These are phyloP conservation scores for Apodemia duryi DNA, from an alignment of 2,888 invertebrate genomes.

Conservation along the genomic window DNA sequence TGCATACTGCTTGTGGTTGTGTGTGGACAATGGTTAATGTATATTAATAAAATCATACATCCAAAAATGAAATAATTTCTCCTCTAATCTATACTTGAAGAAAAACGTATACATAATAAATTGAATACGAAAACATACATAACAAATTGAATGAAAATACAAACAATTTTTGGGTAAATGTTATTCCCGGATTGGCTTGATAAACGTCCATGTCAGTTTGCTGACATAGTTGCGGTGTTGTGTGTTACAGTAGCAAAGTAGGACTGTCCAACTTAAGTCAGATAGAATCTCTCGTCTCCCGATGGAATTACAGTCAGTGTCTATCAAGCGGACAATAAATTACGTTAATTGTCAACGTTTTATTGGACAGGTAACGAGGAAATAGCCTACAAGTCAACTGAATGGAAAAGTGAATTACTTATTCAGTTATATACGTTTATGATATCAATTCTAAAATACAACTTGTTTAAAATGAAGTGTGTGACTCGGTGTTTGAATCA, in stretches of 20 bases:
- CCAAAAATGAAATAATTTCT: too few species aligned
- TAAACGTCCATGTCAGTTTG: slow-evolving; percentile 4
- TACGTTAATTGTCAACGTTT: slow-evolving; percentile 52
- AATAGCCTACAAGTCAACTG: slow-evolving; percentile 34
- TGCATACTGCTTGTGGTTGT: too few species aligned
- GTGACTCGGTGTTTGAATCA: too few species aligned
- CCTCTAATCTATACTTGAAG: too few species aligned
- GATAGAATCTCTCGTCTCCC: slow-evolving; percentile 25
- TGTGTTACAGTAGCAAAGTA: not conserved
- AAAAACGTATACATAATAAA: too few species aligned
- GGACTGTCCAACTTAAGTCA: slow-evolving; percentile 18
- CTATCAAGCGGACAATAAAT: slow-evolving; percentile 50
- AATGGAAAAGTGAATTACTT: slow-evolving; percentile 27
- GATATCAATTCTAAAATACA: not conserved
- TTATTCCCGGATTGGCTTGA: not conserved
- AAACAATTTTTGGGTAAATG: too few species aligned
- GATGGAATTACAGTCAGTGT: slow-evolving; percentile 35
- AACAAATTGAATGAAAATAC: too few species aligned
- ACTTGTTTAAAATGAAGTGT: too few species aligned
- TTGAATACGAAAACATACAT: too few species aligned
- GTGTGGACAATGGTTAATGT: too few species aligned
- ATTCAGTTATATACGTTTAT: slow-evolving; percentile 22
- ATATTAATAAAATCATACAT: too few species aligned
- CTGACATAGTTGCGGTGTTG: slow-evolving; percentile 9
- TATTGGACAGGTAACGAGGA: slow-evolving; percentile 50